Evolutionary conservation across 2,113 vertebrate species (phyloP).

Genomic region (Cervus canadensis): DNA sequence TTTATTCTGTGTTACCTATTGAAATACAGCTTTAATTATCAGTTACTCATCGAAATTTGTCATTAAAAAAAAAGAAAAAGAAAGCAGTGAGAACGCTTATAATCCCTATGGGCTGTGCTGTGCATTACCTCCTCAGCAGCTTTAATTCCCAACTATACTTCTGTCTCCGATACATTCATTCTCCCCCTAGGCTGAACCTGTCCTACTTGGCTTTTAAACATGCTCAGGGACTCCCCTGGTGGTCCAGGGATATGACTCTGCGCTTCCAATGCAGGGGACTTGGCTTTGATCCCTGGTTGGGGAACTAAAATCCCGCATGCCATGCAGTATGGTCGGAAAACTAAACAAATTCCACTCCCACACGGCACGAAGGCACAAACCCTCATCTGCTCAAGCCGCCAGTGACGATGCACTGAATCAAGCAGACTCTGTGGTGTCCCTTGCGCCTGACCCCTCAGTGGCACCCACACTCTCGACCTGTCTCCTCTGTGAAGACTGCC

Average conservation of each 20-base stretch:
- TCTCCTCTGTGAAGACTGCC: not conserved
- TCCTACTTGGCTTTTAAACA: not conserved
- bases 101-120: not conserved
- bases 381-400: not conserved
- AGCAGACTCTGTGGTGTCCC: not conserved
- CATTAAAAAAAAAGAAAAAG: not conserved
- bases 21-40: not conserved
- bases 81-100: not conserved
- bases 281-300: not conserved
- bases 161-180: not conserved
- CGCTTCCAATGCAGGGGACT: not conserved
- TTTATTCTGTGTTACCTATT: not conserved
- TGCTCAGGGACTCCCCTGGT: not conserved
- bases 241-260: not conserved
- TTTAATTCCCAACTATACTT: not conserved
- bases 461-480: not conserved
- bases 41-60: not conserved
- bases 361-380: not conserved
- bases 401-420: not conserved
- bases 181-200: not conserved
- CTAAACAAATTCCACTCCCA: not conserved
- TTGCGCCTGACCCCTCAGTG: not conserved
- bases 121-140: not conserved
- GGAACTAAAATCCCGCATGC: not conserved
- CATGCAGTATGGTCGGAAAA: not conserved